Conservation (phyloP, 2,113 vertebrate genomes). For the Felis chaus region DNA sequence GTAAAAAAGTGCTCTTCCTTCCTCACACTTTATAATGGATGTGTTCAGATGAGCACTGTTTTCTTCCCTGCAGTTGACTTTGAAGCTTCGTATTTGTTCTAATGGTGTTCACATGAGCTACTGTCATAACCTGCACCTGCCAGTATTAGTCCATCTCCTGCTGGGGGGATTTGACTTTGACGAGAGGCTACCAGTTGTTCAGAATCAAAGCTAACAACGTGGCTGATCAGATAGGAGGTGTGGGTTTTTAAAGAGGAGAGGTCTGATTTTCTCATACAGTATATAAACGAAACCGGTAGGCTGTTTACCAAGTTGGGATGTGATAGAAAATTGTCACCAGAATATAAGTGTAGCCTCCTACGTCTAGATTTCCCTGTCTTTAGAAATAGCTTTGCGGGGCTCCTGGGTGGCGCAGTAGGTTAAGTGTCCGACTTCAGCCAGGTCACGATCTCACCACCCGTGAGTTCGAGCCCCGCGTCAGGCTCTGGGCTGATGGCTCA, state of each 20-base stretch:
- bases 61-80: not conserved
- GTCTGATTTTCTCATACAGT: not conserved
- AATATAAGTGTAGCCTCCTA: not conserved
- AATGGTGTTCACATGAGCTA: not conserved
- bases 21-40: not conserved
- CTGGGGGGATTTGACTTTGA: not conserved
- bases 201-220: conserved; percentile 22
- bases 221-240: not conserved
- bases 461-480: no score
- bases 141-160: not conserved
- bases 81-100: not conserved
- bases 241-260: not conserved
- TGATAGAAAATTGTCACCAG: not conserved
- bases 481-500: no score
- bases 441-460: no score
- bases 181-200: conserved; percentile 15
- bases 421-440: no score
- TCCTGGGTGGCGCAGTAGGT: no score
- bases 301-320: not conserved
- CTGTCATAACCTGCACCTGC: not conserved
- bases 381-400: not conserved
- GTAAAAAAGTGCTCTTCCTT: not conserved
- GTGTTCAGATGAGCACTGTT: not conserved
- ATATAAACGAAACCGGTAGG: not conserved
- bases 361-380: not conserved